Evolutionary conservation across 2,888 invertebrate species (phyloP).

Genomic region (Cerastis leucographa): DNA sequence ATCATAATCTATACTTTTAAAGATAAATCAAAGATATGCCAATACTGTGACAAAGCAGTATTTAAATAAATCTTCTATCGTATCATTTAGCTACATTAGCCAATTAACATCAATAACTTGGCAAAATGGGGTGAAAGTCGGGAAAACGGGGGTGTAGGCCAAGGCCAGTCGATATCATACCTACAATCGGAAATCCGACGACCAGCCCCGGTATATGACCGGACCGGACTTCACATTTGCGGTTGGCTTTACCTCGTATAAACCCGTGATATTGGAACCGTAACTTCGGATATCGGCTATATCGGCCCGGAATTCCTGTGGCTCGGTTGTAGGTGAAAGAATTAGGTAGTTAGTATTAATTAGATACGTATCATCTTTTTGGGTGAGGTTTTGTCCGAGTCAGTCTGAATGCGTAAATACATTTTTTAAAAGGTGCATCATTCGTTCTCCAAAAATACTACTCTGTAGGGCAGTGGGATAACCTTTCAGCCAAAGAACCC

Average conservation of each 20-base stretch:
- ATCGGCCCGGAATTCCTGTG: conserved; percentile 25
- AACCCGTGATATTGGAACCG: conserved; percentile 17
- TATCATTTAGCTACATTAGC: neutral
- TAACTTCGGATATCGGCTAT: conserved; percentile 36
- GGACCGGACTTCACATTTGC: conserved; percentile 37
- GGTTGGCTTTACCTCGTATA: conserved; percentile 30
- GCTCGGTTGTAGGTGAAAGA: conserved; percentile 14
- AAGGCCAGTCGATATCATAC: conserved; percentile 38
- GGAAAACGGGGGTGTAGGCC: neutral
- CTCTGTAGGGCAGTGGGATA: neutral
- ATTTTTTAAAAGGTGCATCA: neutral
- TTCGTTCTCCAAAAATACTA: neutral
- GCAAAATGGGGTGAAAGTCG: conserved; percentile 4
- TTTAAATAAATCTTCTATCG: neutral
- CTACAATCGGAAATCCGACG: conserved; percentile 40
- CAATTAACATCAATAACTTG: conserved; percentile 17
- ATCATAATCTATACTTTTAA: neutral
- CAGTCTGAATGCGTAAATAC: neutral
- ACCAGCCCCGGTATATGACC: conserved; percentile 4
- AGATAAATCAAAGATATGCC: neutral
- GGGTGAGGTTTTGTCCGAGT: neutral
- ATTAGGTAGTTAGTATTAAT: conserved; percentile 16
- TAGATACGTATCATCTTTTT: neutral
- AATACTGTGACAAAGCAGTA: neutral
- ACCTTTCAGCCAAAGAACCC: neutral